A percentile compares a stretch with the other conserved stretches of the same genome.
Conservation (phyloP, 2,797 vertebrate species). For the Nannoperca obscura region DNA sequence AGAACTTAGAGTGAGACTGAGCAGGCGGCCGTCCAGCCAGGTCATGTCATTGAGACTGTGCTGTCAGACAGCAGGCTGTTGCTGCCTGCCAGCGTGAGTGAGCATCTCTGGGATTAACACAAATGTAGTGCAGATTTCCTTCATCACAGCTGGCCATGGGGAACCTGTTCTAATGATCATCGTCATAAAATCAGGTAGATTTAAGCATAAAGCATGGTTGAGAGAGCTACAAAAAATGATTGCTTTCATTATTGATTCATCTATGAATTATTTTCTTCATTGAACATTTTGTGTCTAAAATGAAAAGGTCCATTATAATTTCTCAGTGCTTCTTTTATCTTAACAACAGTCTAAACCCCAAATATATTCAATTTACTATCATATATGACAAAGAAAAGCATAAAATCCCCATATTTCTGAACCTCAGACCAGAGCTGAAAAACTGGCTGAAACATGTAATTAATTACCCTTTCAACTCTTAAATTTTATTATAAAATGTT, state of each 20-base stretch:
- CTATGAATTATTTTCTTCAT: not conserved
- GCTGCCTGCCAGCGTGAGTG: constrained; percentile 15
- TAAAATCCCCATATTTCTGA: not conserved
- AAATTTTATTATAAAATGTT: not conserved
- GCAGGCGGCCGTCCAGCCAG: constrained; percentile 28
- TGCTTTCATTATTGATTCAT: not conserved
- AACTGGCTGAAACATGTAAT: not conserved
- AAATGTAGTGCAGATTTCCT: constrained; percentile 5
- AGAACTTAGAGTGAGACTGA: constrained; percentile 23
- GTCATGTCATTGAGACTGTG: constrained; percentile 24
- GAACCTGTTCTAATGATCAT: not conserved
- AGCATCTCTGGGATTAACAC: constrained; percentile 43
- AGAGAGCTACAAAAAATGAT: not conserved
- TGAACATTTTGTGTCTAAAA: not conserved
- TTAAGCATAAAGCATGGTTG: not conserved
- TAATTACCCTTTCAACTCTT: not conserved
- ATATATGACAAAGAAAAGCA: not conserved
- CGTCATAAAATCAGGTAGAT: not conserved
- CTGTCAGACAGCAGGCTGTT: constrained; percentile 31
- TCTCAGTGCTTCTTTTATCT: not conserved
- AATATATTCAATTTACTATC: not conserved
- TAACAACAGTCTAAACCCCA: not conserved
- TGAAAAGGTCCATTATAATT: not conserved
- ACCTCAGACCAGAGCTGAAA: not conserved
- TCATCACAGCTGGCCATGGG: constrained; percentile 17